Evolutionary conservation across 2,113 vertebrate species (phyloP), one percentile per base, ranked within the genome.

Genomic region (Callospermophilus lateralis): DNA sequence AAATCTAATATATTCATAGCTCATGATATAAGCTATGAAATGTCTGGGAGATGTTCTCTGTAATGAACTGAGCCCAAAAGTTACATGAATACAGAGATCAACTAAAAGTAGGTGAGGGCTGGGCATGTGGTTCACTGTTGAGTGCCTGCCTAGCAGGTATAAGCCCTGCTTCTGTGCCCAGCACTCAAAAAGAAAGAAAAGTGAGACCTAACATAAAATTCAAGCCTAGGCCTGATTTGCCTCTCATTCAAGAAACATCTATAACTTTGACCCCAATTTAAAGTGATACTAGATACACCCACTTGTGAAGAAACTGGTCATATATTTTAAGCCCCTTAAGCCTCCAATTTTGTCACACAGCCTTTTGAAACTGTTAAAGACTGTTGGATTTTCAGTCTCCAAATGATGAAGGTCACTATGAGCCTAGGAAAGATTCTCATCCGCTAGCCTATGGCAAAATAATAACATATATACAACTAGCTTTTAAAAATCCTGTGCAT

Each of bases 161-260:
- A 58, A 22, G 20, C 2, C 55, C 20, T 22, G 20, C 6, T 58
- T 58, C 55, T 24, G 8, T 58, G 20, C 20, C 20, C 55, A 58
- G 55, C 55, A 24, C 55, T 24, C 7, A 58, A 58, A 58, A 58
- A 58, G 55, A 58, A 58, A 58, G 20, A 58, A 22, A 58, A 58
- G 55, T 93, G 34, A 83, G 6, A 26, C 8, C 65, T 89, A 51
- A 81, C n/a, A 51, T 89, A 6, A 84, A 94, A 61, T 67, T 67
- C 73, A 77, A 83, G 32, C 20, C 61, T 37, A 89, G 26, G 3
- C 70, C 72, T 87, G 32, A 67, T 73, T 4, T 65, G 6, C 32
- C 55, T 58, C 6, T n/a, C 26, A 51, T 78, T 73, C 28, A 77
- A 80, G 39, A 89, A 70, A 37, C 8, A 37, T 4, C 32, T 74